Evolutionary conservation across 2,797 vertebrate species (phyloP), one percentile per base, ranked within the genome.

Genomic region (Karalla daura): DNA sequence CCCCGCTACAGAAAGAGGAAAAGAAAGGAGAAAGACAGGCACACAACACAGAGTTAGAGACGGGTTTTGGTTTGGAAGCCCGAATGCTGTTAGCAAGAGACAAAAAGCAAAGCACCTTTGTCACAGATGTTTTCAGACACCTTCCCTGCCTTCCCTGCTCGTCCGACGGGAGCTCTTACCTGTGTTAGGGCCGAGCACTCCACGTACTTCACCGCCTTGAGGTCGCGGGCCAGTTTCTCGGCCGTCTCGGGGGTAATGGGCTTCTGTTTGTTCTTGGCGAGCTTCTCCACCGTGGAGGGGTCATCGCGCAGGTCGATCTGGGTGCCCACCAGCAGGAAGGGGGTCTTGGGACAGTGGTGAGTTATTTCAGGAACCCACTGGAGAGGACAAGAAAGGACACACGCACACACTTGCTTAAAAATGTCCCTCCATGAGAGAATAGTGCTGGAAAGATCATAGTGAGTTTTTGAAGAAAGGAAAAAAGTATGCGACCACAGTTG

Each of bases 1-100:
- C 97, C 97, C 95, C 96, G 95, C 97, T 98, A 96, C 76, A 95
- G 80, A 95, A 92, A 95, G 76, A 87, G 74, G 68, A 86, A 84
- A 73, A 84, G 71, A 70, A 61, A 44, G 62, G 63, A 78, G 92
- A 96, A 90, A 96, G 92, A 95, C 93, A 95, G 95, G 89, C 94
- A 94, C 94, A 96, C 79, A 92, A 94, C 91, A 95, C 88, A 91
- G 89, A 89, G 95, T 97, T 96, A 97, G 94, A 85, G 94, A 85
- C 44, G 74, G 52, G 53, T 69, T 56, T 58, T 37, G 75, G 84
- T n/a, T n/a, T n/a, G n/a, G n/a, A n/a, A n/a, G n/a, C n/a, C 62
- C 23, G 69, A 65, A 68, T 35, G 81, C 32, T 55, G 82, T 85
- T 86, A 91, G 88, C 75, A 76, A 83, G 70, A 84, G 55, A 72